A percentile compares a stretch with the other conserved stretches of the same genome.
Conservation (phyloP, 2,888 invertebrate species). For the Petrolisthes cinctipes region DNA sequence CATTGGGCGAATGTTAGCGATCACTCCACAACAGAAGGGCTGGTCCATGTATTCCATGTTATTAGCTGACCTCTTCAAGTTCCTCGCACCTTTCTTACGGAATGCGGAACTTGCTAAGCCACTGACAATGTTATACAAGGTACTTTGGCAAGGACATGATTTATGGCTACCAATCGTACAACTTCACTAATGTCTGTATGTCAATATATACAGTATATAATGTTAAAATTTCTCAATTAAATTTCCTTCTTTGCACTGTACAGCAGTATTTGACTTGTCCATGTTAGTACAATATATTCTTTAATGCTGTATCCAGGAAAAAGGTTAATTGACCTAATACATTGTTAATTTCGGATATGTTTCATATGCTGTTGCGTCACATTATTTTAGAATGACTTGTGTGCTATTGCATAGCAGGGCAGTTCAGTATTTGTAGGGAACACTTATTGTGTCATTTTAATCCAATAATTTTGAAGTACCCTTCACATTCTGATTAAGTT, state of each 20-base stretch:
- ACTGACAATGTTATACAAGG: constrained; percentile 94
- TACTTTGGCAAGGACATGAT: constrained; percentile 69
- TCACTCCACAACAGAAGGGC: constrained; percentile 88
- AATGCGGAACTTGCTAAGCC: constrained; percentile 97
- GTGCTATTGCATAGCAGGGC: no score
- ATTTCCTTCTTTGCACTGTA: not conserved
- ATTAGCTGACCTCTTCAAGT: constrained; percentile 94
- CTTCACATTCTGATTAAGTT: not conserved
- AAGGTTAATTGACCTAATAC: no score
- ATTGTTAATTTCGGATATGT: no score
- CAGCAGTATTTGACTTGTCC: no score
- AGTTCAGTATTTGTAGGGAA: no score
- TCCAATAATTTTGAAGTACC: no score
- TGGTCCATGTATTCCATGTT: constrained; percentile 98
- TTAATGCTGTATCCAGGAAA: no score
- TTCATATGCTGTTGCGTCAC: no score
- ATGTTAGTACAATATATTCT: no score
- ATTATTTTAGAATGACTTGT: no score
- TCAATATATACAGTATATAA: not conserved
- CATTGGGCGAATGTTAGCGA: constrained; percentile 91
- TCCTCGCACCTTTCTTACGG: constrained; percentile 94
- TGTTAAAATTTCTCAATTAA: not conserved
- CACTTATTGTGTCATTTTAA: no score
- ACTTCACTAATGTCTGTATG: not conserved
- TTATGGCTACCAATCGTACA: not conserved